Evolutionary conservation across 2,113 vertebrate species (phyloP).

Genomic region (Lepus europaeus): DNA sequence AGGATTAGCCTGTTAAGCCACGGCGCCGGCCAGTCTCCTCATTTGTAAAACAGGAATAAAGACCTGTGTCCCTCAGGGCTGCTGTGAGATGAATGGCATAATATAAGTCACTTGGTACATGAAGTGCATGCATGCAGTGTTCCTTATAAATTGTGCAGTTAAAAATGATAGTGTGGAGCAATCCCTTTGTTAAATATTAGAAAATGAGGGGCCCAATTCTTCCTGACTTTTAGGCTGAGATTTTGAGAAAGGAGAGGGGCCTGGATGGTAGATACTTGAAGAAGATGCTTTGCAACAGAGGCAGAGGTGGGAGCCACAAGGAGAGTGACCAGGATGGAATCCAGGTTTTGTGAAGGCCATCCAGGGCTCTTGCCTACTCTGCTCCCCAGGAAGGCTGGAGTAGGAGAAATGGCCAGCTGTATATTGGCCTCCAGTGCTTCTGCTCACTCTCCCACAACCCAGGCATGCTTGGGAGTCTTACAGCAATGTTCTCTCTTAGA

Average conservation of each 20-base stretch:
- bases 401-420: neutral
- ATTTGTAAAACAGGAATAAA: neutral
- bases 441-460: neutral
- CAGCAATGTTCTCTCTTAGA: constrained; percentile 86
- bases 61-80: neutral
- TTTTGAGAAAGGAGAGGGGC: neutral
- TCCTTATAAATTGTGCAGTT: neutral
- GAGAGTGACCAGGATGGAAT: neutral
- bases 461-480: neutral
- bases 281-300: neutral
- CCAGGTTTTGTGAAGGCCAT: neutral
- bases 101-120: neutral
- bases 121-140: neutral
- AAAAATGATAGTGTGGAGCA: neutral
- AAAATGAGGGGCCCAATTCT: neutral
- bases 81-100: neutral
- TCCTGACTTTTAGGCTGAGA: neutral
- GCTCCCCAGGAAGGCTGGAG: neutral
- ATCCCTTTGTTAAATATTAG: neutral
- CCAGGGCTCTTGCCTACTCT: neutral
- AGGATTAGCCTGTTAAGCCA: no score
- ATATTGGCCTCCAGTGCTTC: neutral
- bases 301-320: neutral
- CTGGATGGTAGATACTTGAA: neutral
- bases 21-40: neutral